A percentile compares a stretch with the other conserved stretches of the same genome.
Conservation (phyloP, 2,888 invertebrate species). For the Antitype chi region DNA sequence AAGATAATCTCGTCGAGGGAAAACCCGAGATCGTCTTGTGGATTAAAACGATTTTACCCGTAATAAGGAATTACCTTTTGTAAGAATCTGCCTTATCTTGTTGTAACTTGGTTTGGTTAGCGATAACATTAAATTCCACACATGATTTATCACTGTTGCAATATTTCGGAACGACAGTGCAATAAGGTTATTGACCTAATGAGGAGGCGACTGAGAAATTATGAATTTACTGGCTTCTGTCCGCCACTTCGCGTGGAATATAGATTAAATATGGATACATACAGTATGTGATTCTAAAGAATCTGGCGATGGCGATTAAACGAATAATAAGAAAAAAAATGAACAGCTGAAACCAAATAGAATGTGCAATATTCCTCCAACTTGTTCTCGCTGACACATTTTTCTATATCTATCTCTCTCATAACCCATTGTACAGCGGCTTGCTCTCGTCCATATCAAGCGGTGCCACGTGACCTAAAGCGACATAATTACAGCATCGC, state of each 20-base stretch:
- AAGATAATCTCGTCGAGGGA: constrained; percentile 43
- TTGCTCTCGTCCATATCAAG: too few species aligned
- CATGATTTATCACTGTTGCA: constrained; percentile 47
- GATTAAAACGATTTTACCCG: constrained; percentile 42
- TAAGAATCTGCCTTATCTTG: constrained; percentile 51
- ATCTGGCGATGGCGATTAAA: background rate
- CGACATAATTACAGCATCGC: too few species aligned
- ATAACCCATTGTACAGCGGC: too few species aligned
- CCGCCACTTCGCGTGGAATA: too few species aligned
- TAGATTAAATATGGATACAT: too few species aligned
- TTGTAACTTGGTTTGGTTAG: constrained; percentile 29
- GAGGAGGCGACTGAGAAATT: background rate
- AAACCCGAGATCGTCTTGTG: constrained; percentile 23
- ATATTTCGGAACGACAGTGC: constrained; percentile 20
- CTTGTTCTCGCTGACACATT: too few species aligned
- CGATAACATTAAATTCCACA: constrained; percentile 42
- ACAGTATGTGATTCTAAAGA: background rate
- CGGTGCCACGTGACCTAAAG: too few species aligned
- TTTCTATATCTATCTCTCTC: too few species aligned
- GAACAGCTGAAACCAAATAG: too few species aligned
- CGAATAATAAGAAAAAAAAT: background rate
- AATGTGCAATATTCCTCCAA: too few species aligned
- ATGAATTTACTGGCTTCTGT: background rate
- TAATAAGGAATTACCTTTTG: constrained; percentile 35
- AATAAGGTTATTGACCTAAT: constrained; percentile 19